A percentile compares a stretch with the other conserved stretches of the same genome.
Conservation (phyloP, 2,113 vertebrate species). For the Podilymbus podiceps region DNA sequence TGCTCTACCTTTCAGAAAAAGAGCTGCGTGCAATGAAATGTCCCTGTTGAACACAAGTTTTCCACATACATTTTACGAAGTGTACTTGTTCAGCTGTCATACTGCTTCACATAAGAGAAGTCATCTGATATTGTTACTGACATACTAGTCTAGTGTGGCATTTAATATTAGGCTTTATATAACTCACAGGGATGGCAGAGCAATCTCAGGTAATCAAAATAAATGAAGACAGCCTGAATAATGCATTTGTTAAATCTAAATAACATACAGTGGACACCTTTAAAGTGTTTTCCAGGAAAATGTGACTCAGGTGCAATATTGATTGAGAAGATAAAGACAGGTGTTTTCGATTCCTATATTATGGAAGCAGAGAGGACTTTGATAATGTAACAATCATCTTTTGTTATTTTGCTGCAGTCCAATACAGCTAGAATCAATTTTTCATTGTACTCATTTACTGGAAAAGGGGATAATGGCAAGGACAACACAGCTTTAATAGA, state of each 20-base stretch:
- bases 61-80: conserved; percentile 25
- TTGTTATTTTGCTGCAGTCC: conserved; percentile 54
- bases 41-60: conserved; percentile 35
- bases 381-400: conserved; percentile 65
- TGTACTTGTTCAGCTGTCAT: conserved; percentile 35
- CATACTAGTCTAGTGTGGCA: conserved; percentile 30
- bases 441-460: conserved; percentile 65
- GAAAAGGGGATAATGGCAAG: conserved; percentile 56
- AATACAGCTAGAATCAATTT: conserved; percentile 61
- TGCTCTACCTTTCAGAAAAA: neutral
- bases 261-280: conserved; percentile 63
- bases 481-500: conserved; percentile 53
- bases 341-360: conserved; percentile 59
- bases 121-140: conserved; percentile 52
- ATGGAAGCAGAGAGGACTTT: conserved; percentile 64
- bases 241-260: conserved; percentile 70
- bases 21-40: neutral
- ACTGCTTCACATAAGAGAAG: conserved; percentile 52
- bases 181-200: conserved; percentile 57
- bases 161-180: conserved; percentile 71
- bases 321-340: conserved; percentile 69
- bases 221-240: conserved; percentile 65
- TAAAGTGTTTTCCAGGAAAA: conserved; percentile 65
- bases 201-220: conserved; percentile 66
- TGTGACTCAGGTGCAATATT: conserved; percentile 57